A percentile compares a stretch with the other conserved stretches of the same genome.
phyloP scores from a whole-genome alignment of 1,140 invertebrate genomes.

The Heliconius nattereri region DNA sequence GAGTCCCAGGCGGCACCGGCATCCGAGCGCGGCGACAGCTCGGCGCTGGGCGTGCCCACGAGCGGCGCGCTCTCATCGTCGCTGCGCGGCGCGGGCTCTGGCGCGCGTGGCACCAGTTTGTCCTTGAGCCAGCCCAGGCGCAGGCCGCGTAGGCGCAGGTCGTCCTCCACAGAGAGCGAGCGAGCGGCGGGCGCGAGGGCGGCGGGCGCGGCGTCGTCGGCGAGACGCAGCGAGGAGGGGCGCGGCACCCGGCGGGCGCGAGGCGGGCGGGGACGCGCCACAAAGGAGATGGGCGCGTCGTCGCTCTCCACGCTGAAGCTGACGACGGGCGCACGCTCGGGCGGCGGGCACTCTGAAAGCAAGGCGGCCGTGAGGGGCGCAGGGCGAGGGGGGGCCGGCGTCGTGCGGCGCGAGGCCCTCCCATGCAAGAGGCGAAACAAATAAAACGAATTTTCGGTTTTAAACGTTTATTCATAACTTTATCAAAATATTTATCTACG shows the following conservation, averaged over 20 bases:
- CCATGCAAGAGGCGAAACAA: slow-evolving; percentile 2
- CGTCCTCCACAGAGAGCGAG: slow-evolving; percentile 59
- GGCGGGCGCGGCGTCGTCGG: slow-evolving; percentile 46
- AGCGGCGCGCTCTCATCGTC: slow-evolving; percentile 85
- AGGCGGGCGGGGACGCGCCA: slow-evolving; percentile 42
- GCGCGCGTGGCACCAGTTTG: slow-evolving; percentile 64
- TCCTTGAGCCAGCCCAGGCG: slow-evolving; percentile 45
- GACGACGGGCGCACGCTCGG: slow-evolving; percentile 57
- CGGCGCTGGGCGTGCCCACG: slow-evolving; percentile 60
- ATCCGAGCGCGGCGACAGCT: slow-evolving; percentile 64
- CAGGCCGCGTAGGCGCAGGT: slow-evolving; percentile 51
- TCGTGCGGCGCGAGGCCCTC: slow-evolving; percentile 26
- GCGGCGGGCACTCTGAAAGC: slow-evolving; percentile 43
- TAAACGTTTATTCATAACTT: slow-evolving; percentile 22
- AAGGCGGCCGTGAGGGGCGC: slow-evolving; percentile 37
- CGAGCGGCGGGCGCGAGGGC: slow-evolving; percentile 44
- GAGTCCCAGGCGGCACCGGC: slow-evolving; percentile 40
- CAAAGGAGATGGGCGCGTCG: slow-evolving; percentile 65
- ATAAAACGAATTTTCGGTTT: slow-evolving; percentile 28
- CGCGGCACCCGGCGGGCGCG: slow-evolving; percentile 44
- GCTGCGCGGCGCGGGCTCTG: slow-evolving; percentile 56
- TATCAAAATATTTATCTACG: slow-evolving; percentile 23
- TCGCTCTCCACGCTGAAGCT: slow-evolving; percentile 71
- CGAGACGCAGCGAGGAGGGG: slow-evolving; percentile 61
- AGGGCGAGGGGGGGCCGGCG: slow-evolving; percentile 41